A percentile compares a stretch with the other conserved stretches of the same genome.
Conservation (phyloP, 2,888 invertebrate genomes). For the Vandiemenella viatica region DNA sequence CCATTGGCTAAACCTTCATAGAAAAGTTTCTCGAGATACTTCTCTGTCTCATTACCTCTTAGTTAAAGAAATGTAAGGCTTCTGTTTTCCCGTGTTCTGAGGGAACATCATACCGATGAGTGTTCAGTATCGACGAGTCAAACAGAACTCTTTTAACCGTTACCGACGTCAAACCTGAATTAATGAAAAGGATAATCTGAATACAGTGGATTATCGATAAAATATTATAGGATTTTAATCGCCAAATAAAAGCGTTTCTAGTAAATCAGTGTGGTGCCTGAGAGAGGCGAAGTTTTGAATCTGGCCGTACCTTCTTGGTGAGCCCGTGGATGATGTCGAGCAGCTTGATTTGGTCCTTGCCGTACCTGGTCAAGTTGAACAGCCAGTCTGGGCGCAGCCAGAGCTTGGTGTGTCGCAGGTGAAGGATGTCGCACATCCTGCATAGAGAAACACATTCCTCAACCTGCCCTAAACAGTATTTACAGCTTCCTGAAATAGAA, state of each 20-base stretch:
- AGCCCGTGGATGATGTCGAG: constrained; percentile 63
- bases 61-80: too few species aligned
- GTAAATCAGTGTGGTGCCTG: not conserved
- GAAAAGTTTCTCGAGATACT: too few species aligned
- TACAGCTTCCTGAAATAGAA: too few species aligned
- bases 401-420: constrained; percentile 63
- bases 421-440: constrained; percentile 70
- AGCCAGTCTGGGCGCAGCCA: constrained; percentile 64
- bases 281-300: too few species aligned
- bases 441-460: not conserved
- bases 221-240: not conserved
- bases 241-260: not conserved
- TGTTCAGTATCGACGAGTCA: too few species aligned
- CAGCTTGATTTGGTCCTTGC: constrained; percentile 56
- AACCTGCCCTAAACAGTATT: not conserved
- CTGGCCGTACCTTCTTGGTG: constrained; percentile 41
- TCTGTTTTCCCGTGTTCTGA: too few species aligned
- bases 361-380: constrained; percentile 60
- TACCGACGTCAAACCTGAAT: too few species aligned
- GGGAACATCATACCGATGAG: too few species aligned
- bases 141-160: too few species aligned
- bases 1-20: too few species aligned
- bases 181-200: too few species aligned
- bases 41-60: too few species aligned
- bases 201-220: not conserved